phyloP scores from a whole-genome alignment of 1,140 invertebrate species.

The Heliconius hermathena region DNA sequence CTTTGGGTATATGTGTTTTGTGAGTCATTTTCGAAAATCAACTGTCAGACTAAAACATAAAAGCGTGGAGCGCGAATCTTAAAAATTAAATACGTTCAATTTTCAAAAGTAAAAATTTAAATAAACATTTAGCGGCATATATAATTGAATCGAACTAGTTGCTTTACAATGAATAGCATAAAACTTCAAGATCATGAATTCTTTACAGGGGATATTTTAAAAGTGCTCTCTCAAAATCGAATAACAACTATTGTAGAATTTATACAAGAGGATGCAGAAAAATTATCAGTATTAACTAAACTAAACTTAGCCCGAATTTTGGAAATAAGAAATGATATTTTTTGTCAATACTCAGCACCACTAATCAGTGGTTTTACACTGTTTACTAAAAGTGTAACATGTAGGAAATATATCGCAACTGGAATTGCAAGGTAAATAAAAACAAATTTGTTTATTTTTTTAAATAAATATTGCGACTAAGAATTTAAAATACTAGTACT shows the following conservation, averaged over 20 bases:
- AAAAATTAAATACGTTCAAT: not conserved
- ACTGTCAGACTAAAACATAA: not conserved
- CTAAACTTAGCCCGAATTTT: constrained; percentile 62
- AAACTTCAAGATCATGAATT: constrained; percentile 60
- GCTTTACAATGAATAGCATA: constrained; percentile 44
- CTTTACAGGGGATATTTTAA: constrained; percentile 77
- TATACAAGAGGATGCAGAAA: constrained; percentile 78
- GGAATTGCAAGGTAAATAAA: constrained; percentile 46
- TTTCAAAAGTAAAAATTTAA: not conserved
- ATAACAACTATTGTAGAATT: constrained; percentile 84
- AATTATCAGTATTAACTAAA: constrained; percentile 65
- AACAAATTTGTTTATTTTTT: not conserved
- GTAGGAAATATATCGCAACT: constrained; percentile 39
- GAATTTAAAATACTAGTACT: not conserved
- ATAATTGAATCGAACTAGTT: not conserved
- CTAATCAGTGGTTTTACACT: constrained; percentile 53
- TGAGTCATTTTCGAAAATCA: not conserved
- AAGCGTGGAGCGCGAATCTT: not conserved
- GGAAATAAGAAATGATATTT: constrained; percentile 64
- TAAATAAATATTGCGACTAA: not conserved
- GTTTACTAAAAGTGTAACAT: constrained; percentile 43
- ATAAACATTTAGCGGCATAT: not conserved
- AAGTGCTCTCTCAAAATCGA: constrained; percentile 78
- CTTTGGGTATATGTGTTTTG: too few relatives aligned
- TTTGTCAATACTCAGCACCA: constrained; percentile 62